These are phyloP conservation scores for Perca schrenkii DNA, from an alignment of 2,113 vertebrate genomes.

Conservation along the genomic window DNA sequence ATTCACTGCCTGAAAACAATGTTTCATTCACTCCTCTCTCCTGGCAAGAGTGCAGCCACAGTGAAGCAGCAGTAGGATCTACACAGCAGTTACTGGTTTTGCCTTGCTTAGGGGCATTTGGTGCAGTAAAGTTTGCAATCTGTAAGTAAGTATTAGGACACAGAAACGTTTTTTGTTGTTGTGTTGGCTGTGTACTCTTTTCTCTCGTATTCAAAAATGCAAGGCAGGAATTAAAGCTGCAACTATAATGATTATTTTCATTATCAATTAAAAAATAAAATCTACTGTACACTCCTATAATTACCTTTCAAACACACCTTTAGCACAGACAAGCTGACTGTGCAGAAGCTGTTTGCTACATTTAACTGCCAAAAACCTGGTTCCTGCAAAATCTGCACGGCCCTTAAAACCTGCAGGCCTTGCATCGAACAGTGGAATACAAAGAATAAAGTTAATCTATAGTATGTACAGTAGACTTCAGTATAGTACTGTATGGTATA, in stretches of 20 bases:
- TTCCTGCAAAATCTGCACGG: neutral
- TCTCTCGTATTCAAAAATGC: neutral
- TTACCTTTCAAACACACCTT: neutral
- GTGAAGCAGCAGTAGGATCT: conserved; percentile 32
- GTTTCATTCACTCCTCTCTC: conserved; percentile 74
- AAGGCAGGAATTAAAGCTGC: neutral
- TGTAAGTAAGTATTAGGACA: neutral
- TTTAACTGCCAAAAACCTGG: neutral
- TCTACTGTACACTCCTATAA: neutral
- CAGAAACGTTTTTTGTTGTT: accelerated
- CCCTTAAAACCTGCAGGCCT: neutral
- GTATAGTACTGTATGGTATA: neutral
- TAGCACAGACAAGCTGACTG: neutral
- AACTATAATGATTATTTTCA: neutral
- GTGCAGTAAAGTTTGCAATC: neutral
- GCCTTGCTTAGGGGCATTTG: conserved; percentile 63
- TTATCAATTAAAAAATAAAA: too few relatives aligned
- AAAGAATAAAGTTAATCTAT: neutral
- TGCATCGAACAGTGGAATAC: neutral
- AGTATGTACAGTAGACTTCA: neutral
- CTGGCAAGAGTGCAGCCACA: conserved; percentile 39
- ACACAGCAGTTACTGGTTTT: conserved; percentile 1
- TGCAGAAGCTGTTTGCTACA: neutral
- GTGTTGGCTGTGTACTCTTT: neutral
- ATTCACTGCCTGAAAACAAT: conserved; percentile 77